Evolutionary conservation across 2,888 invertebrate genomes (phyloP).

Genomic region (Rapana venosa): DNA sequence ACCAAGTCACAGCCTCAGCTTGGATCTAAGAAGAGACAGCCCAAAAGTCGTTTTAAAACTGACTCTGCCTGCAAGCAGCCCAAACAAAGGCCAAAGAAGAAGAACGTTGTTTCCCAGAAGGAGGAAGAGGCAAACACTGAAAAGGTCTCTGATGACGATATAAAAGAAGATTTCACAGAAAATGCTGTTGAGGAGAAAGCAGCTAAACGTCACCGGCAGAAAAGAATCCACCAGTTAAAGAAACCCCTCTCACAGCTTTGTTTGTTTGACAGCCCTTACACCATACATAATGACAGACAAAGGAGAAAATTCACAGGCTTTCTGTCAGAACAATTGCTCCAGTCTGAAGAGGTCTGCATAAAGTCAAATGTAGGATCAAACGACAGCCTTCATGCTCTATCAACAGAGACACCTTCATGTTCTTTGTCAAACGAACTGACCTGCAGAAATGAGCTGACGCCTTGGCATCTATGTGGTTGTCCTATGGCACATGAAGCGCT

Average conservation of each 20-base stretch:
- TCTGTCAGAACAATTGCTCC: not conserved
- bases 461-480: not conserved
- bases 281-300: not conserved
- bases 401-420: not conserved
- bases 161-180: not conserved
- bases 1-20: not conserved
- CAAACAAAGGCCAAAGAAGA: no score
- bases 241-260: not conserved
- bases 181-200: not conserved
- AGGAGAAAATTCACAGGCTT: not conserved
- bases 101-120: no score
- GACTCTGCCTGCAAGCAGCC: not conserved
- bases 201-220: not conserved
- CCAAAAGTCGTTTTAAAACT: not conserved
- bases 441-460: not conserved
- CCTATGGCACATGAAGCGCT: not conserved
- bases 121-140: not conserved
- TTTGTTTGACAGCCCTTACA: not conserved
- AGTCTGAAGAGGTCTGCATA: not conserved
- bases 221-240: not conserved
- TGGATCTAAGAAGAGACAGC: not conserved
- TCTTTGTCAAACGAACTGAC: not conserved
- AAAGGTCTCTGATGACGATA: not conserved
- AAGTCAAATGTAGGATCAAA: not conserved
- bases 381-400: not conserved